Conservation (phyloP, 2,888 invertebrate species). For the Geotrupes spiniger region DNA sequence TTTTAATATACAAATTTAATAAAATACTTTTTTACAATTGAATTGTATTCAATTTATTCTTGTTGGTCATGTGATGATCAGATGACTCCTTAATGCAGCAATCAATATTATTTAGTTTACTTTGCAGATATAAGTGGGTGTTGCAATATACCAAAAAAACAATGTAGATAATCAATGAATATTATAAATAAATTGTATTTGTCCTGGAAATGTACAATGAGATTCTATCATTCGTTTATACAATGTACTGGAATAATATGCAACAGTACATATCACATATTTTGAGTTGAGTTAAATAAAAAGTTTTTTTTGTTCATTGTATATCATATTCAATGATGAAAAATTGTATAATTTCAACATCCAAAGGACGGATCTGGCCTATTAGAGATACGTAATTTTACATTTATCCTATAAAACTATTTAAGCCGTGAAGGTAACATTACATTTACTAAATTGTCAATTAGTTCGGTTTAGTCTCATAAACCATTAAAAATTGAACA, state of each 20-base stretch:
- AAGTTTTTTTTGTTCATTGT: conserved; percentile 1
- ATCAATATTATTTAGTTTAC: not conserved
- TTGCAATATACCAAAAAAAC: conserved; percentile 1
- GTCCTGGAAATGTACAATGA: conserved; percentile 18
- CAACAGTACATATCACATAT: conserved; percentile 40
- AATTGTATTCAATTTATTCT: too few relatives aligned
- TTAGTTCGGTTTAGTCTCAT: too few relatives aligned
- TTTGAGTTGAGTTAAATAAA: conserved; percentile 29
- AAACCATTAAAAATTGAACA: conserved; percentile 7
- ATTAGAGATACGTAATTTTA: not conserved
- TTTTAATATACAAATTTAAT: too few relatives aligned
- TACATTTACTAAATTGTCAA: too few relatives aligned
- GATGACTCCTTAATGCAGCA: too few relatives aligned
- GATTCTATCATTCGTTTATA: conserved; percentile 27
- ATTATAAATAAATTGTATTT: conserved; percentile 1
- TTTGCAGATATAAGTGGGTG: not conserved
- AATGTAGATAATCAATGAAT: conserved; percentile 1
- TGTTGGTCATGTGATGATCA: too few relatives aligned
- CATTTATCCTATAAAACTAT: too few relatives aligned
- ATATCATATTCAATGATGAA: conserved; percentile 11
- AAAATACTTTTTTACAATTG: too few relatives aligned
- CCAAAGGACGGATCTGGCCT: conserved; percentile 5
- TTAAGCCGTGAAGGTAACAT: too few relatives aligned
- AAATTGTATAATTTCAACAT: not conserved
- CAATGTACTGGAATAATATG: conserved; percentile 30